Evolutionary conservation across 2,113 vertebrate species (phyloP).

Genomic region (Syngnathoides biaculeatus): DNA sequence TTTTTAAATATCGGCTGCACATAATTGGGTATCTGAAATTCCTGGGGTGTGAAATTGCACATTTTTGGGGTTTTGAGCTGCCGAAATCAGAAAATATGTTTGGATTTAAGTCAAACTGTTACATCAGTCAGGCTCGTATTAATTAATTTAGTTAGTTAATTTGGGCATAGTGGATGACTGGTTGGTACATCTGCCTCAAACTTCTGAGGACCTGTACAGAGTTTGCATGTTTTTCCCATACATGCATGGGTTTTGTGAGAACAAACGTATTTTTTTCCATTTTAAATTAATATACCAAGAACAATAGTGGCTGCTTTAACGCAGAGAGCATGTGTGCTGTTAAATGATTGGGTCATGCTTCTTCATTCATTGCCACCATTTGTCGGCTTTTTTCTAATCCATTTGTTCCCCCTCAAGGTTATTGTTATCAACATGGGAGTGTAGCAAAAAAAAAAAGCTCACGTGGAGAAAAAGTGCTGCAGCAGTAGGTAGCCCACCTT

Average conservation of each 20-base stretch:
- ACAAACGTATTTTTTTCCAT: neutral
- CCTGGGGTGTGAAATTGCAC: no score
- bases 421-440: constrained; percentile 67
- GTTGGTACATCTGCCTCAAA: no score
- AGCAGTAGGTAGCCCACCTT: constrained; percentile 62
- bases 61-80: no score
- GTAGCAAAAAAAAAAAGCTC: constrained; percentile 45
- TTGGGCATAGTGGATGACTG: no score
- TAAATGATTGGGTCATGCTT: constrained; percentile 39
- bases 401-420: constrained; percentile 73
- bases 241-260: neutral
- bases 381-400: constrained; percentile 57
- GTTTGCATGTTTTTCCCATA: no score
- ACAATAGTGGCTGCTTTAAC: neutral
- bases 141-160: no score
- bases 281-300: constrained; percentile 10
- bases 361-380: constrained; percentile 35
- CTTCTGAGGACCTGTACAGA: no score
- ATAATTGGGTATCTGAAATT: no score
- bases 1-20: neutral
- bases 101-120: no score
- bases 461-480: constrained; percentile 66
- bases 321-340: constrained; percentile 11
- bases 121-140: no score
- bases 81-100: no score